Evolutionary conservation across 1,140 invertebrate genomes (phyloP), one percentile per base, ranked within the genome.

Genomic region (Drosophila athabasca): DNA sequence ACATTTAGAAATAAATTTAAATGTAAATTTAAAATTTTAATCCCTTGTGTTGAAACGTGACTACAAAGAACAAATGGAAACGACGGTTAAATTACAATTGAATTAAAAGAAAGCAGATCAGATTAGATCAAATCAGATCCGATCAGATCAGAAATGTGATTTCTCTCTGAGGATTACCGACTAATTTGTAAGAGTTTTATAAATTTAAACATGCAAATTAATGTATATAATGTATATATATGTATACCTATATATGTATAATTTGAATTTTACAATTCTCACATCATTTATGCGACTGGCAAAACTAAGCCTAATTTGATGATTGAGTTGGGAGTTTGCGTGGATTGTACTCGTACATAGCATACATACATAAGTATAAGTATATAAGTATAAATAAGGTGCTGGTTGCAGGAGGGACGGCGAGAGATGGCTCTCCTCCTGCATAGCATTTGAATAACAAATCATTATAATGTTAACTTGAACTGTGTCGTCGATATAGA

Each of bases 391-490:
- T 79, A 82, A 79, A 79, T 71, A 55, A 62, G 54, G 43, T 57
- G 64, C 43, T 39, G 69, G 41, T 31, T 39, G 24, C 57, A 52
- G 35, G 46, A 15, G 31, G 35, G 15, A 17, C 39, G 13, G 29
- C 41, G 41, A 17, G 31, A 19, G 8, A 39, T 31, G 19, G n/a
- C 24, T 26, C 13, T 50, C 24, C 71, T 50, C 54, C 62, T 65
- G 53, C 52, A 57, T 77, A 75, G 35, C 35, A 39, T 39, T 39
- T 39, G 1, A 66, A 81, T 81, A 71, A 82, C 67, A 88, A 87
- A 78, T 79, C 61, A 88, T 77, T 62, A 88, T 88, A 88, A 88
- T 88, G 83, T 88, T 88, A 88, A 88, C 83, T 88, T 88, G 84
- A 88, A 88, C 83, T 88, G 83, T 88, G 83, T 88, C 83, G 72